A percentile compares a stretch with the other conserved stretches of the same genome.
phyloP scores from a whole-genome alignment of 2,888 invertebrate genomes.

The Drosophila atripex region DNA sequence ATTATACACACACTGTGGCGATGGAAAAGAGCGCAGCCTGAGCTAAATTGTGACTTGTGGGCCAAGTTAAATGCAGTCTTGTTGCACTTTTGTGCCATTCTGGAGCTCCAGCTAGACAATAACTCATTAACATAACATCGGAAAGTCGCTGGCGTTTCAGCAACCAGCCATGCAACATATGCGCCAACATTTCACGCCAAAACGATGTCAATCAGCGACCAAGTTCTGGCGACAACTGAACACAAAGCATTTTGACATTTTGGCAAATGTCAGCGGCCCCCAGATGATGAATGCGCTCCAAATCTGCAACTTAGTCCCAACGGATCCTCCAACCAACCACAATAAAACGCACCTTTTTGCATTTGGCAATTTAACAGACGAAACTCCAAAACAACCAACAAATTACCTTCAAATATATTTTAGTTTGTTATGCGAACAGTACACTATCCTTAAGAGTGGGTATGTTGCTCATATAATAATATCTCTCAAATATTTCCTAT shows the following conservation, averaged over 20 bases:
- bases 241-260: constrained; percentile 68
- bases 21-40: constrained; percentile 3
- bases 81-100: constrained; percentile 27
- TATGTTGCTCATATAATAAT: background rate
- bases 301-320: constrained; percentile 12
- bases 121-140: constrained; percentile 75
- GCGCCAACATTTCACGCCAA: constrained; percentile 63
- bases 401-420: constrained; percentile 53
- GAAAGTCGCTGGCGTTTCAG: constrained; percentile 14
- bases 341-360: constrained; percentile 36
- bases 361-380: constrained; percentile 28
- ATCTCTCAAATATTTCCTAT: too few species aligned
- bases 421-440: constrained; percentile 4
- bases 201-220: constrained; percentile 67
- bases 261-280: constrained; percentile 57
- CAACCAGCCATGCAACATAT: constrained; percentile 54
- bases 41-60: background rate
- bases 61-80: constrained; percentile 11
- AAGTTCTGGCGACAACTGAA: constrained; percentile 63
- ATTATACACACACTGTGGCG: constrained; percentile 24
- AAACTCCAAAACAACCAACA: constrained; percentile 50
- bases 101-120: constrained; percentile 49
- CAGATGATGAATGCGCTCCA: constrained; percentile 57
- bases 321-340: background rate
- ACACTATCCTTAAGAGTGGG: constrained; percentile 8